Base-by-base conservation (phyloP, 2,113 vertebrate genomes). In the Picathartes gymnocephalus region DNA sequence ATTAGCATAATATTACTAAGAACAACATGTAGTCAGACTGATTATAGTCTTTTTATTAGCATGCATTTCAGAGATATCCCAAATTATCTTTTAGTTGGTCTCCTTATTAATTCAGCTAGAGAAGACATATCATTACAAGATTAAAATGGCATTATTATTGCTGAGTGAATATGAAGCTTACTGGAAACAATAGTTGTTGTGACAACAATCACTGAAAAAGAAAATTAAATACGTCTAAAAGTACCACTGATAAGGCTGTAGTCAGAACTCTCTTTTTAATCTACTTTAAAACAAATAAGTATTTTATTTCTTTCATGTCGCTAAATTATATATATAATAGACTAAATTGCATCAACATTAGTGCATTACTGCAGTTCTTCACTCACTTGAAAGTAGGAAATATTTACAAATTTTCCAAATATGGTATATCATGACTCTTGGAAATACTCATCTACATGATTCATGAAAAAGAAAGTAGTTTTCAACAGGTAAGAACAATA, bases 101-200 rank as follows among this genome's bases (percentile, higher is more conserved):
- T 96, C 74, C 95, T 97, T 97, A 95, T 96, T 96, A 97, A 95
- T 97, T 90, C 88, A 95, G 90, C 77, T 90, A 57, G 81, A 94
- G 87, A 96, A 95, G 89, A 96, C 76, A 92, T 39, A 94, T 74
- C 76, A 88, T 86, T 95, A 89, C 90, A 95, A 96, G 95, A 97
- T 97, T 93, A 97, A 94, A 96, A 96, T 20, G 66, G 86, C 69
- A 94, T 93, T 95, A 92, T 95, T 97, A 88, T 95, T 96, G 27
- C 85, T 93, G 90, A 33, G 51, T 94, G 87, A 77, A 94, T 97
- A 97, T 95, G 62, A 96, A 94, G 72, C 89, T 88, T 86, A 92
- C 78, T 96, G 81, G 70, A 92, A 96, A 97, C 95, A 94, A 96
- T 96, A 95, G 96, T 92, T 96, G 95, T 96, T 97, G 94, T 97